Evolutionary conservation across 2,113 vertebrate genomes (phyloP).

Genomic region (Ophthalmolycus amberensis): DNA sequence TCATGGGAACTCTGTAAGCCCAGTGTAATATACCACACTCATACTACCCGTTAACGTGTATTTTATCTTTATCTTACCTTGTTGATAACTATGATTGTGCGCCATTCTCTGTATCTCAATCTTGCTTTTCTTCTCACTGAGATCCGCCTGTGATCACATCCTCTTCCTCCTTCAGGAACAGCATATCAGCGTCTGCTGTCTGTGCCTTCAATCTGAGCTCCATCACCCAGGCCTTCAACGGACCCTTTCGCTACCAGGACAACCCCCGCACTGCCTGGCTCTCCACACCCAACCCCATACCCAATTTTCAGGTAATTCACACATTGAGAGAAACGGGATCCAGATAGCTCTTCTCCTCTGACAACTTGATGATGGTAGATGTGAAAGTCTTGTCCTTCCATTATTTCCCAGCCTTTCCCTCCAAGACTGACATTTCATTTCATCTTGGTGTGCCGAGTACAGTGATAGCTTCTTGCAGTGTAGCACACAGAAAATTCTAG

Average conservation of each 20-base stretch:
- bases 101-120: background rate
- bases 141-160: background rate
- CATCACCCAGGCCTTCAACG: constrained; percentile 91
- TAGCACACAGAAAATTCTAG: background rate
- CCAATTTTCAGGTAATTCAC: constrained; percentile 90
- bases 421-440: constrained; percentile 3
- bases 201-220: constrained; percentile 96
- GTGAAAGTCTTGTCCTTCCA: background rate
- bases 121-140: background rate
- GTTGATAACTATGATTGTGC: background rate
- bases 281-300: constrained; percentile 92
- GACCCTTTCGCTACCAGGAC: constrained; percentile 96
- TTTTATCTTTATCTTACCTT: background rate
- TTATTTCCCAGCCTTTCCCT: background rate
- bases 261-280: constrained; percentile 95
- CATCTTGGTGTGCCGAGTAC: background rate
- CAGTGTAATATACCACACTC: background rate
- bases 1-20: background rate
- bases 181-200: constrained; percentile 94
- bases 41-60: background rate
- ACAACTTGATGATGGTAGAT: background rate
- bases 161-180: constrained; percentile 85
- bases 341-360: background rate
- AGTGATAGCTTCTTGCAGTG: background rate
- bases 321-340: background rate